These are phyloP conservation scores for Andricus quercusramuli DNA, from an alignment of 2,888 invertebrate species.

Conservation along the genomic window DNA sequence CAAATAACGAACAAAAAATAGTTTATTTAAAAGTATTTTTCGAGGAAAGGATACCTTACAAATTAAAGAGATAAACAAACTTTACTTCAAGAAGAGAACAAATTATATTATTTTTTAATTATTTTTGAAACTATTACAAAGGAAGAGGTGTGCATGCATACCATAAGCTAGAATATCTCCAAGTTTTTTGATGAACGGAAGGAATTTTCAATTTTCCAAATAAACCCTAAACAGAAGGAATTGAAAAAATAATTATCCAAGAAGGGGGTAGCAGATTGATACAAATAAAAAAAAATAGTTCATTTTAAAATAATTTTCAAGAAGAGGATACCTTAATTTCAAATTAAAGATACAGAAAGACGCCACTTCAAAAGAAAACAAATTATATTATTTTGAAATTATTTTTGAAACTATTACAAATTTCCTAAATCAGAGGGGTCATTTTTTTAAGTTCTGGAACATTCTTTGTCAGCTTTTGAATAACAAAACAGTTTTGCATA, in stretches of 20 bases:
- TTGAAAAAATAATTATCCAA: conserved; percentile 62
- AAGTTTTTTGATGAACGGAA: not conserved
- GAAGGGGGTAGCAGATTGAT: conserved; percentile 66
- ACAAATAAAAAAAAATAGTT: not conserved
- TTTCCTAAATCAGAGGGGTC: not conserved
- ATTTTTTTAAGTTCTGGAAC: not conserved
- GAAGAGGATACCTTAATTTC: no score
- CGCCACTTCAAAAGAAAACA: no score
- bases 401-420: not conserved
- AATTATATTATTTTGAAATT: not conserved
- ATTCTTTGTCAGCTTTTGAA: not conserved
- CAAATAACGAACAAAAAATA: not conserved
- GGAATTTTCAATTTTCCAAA: conserved; percentile 44
- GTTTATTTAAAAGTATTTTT: not conserved
- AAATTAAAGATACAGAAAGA: no score
- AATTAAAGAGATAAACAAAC: no score
- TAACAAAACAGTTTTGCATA: not conserved
- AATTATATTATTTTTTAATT: no score
- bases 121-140: no score
- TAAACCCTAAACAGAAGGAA: conserved; percentile 65
- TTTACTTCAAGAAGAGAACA: not conserved
- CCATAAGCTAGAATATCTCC: not conserved
- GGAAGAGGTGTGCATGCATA: conserved; percentile 50
- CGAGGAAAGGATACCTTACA: no score
- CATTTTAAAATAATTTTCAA: not conserved